A percentile compares a stretch with the other conserved stretches of the same genome.
Evolutionary conservation across 2,797 vertebrate genomes (phyloP).

Genomic region (Psittacula echo): DNA sequence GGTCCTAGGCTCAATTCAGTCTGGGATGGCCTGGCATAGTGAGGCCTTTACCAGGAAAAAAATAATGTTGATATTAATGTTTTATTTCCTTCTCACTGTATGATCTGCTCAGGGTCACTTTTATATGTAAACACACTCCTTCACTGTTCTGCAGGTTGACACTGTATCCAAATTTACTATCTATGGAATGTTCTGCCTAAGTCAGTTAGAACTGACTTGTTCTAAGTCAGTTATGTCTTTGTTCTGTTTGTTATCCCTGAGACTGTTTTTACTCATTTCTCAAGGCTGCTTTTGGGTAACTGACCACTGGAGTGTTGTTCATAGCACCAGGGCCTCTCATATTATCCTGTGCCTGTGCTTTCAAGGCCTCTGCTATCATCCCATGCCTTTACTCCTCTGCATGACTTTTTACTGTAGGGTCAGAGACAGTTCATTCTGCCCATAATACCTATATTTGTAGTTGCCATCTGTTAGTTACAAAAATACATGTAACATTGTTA

Average conservation of each 20-base stretch:
- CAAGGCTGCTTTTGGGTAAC: not conserved
- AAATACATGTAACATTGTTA: not conserved
- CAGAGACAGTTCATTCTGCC: not conserved
- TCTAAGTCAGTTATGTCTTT: not conserved
- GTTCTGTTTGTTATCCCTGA: not conserved
- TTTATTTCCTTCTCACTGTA: not conserved
- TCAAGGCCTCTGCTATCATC: not conserved
- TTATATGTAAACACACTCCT: not conserved
- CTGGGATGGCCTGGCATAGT: not conserved
- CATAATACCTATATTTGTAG: not conserved
- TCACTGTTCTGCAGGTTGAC: not conserved
- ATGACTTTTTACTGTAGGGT: not conserved
- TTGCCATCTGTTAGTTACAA: not conserved
- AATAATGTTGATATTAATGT: not conserved
- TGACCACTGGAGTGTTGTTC: not conserved
- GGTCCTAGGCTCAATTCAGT: not conserved
- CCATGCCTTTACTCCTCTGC: not conserved
- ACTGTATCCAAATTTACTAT: not conserved
- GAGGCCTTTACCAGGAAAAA: not conserved
- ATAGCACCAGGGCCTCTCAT: rapidly evolving
- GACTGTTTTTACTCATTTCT: not conserved
- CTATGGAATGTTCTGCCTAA: not conserved
- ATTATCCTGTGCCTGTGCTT: not conserved
- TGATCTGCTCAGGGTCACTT: not conserved
- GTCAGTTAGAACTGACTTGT: not conserved